These are phyloP conservation scores for Thereva nobilitata DNA, from an alignment of 2,888 invertebrate species.

Conservation along the genomic window DNA sequence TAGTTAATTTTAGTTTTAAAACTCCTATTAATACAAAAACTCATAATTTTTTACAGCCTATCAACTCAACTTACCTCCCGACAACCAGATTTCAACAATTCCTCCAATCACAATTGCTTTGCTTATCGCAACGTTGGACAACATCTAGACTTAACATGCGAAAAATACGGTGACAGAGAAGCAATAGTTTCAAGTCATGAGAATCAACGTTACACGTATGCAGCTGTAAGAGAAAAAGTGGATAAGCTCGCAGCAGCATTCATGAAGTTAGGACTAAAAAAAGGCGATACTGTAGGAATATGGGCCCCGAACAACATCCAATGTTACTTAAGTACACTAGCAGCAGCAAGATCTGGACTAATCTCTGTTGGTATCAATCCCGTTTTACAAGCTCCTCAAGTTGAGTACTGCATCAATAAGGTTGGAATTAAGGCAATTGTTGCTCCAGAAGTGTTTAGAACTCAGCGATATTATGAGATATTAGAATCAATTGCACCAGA, in stretches of 20 bases:
- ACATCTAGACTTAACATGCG: slow-evolving; percentile 61
- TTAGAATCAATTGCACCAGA: slow-evolving; percentile 66
- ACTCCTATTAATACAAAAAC: not conserved
- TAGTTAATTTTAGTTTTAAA: no score
- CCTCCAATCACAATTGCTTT: slow-evolving; percentile 61
- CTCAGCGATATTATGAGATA: slow-evolving; percentile 70
- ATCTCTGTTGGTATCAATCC: slow-evolving; percentile 79
- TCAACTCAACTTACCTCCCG: not conserved
- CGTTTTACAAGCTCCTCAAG: slow-evolving; percentile 69
- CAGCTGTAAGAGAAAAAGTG: slow-evolving; percentile 59
- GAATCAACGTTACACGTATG: slow-evolving; percentile 60
- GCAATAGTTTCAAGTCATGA: slow-evolving; percentile 65
- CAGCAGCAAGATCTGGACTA: slow-evolving; percentile 72
- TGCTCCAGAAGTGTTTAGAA: slow-evolving; percentile 65
- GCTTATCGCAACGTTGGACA: slow-evolving; percentile 63
- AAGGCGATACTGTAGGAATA: slow-evolving; percentile 76
- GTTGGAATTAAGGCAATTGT: slow-evolving; percentile 71
- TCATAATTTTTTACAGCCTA: slow-evolving; percentile 11
- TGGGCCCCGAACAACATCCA: slow-evolving; percentile 79
- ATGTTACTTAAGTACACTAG: slow-evolving; percentile 75
- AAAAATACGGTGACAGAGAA: slow-evolving; percentile 62
- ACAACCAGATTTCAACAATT: slow-evolving; percentile 61
- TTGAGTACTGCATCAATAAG: slow-evolving; percentile 73
- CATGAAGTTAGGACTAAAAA: slow-evolving; percentile 67
- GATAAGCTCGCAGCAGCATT: slow-evolving; percentile 75